Percentiles rank a stretch among this genome's conserved stretches.
Conservation (phyloP, 2,888 invertebrate species). For the Allacma fusca region DNA sequence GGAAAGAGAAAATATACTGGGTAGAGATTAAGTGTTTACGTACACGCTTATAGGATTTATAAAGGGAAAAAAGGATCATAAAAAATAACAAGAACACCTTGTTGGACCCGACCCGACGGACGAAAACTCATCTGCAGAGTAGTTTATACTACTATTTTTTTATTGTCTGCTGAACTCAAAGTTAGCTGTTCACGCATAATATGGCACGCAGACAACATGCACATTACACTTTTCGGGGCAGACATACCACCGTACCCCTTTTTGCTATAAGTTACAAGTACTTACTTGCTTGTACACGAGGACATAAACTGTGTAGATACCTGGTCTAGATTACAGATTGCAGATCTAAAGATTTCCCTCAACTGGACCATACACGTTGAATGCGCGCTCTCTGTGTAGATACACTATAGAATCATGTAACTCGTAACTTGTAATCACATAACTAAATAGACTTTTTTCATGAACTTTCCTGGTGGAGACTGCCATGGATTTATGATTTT, state of each 20-base stretch:
- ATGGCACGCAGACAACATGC: background rate
- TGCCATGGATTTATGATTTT: constrained; percentile 1
- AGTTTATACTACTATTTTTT: background rate
- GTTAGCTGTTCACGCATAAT: no score
- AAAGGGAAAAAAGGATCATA: background rate
- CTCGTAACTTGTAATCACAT: background rate
- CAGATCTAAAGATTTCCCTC: constrained; percentile 1
- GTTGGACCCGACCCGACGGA: constrained; percentile 6
- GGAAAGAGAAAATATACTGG: background rate
- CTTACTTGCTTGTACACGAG: background rate
- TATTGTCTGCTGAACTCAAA: background rate
- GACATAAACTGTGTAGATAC: constrained; percentile 6
- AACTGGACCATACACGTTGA: constrained; percentile 16
- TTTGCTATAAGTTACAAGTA: background rate
- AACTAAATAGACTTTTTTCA: background rate
- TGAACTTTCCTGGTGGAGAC: background rate
- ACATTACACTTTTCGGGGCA: background rate
- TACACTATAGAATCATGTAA: background rate
- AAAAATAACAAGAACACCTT: constrained; percentile 16
- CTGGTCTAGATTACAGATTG: background rate
- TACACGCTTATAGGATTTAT: constrained; percentile 9
- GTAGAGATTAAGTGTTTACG: background rate
- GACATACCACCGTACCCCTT: no score
- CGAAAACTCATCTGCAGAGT: background rate
- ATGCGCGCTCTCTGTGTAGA: background rate